Base-by-base conservation (phyloP, 1,140 invertebrate genomes). In the Meloidogyne chitwoodi region DNA sequence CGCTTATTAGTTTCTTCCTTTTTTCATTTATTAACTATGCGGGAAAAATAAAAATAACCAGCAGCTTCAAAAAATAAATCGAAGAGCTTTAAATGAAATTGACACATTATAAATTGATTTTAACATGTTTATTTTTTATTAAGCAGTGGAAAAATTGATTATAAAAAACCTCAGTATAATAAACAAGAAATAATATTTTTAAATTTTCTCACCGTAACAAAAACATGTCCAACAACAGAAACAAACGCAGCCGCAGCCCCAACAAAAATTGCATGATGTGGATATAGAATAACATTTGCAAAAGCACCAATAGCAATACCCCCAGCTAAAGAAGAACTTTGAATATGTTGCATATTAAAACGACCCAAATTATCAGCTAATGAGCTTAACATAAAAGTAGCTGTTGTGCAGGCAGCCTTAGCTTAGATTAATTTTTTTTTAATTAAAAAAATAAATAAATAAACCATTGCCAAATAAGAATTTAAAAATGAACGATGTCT, bases 201-300 rank as follows among this genome's bases (percentile, higher is more conserved):
- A 8, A 22, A 2, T n/a, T 27, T 8, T 22, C 68, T 26, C 63
- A 84, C 81, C 44, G 81, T 84, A 3, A 82, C 70, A 31, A 68
- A 72, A 48, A 83, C 81, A 41, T 82, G 81, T 11, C 81, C 81
- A 22, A 84, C 38, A 19, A 94, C 93, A 66, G 94, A 96, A 34
- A 97, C 81, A 4, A 91, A 79, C 16, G 92, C 95, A 56, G 94
- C 93, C 34, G 92, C 81, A 63, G 91, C 90, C 19, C 95, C 95
- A 79, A 96, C 90, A 62, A 92, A 86, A 65, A 96, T 87, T 22
- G 95, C 94, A 31, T 93, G 94, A 79, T 91, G 92, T 0, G 94
- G 93, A 66, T 92, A 89, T n/a, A 95, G 84, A 71, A 89, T 87
- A 89, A 97, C 90, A 88, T 94, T 92, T 6, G 90, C 90, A 19